Percentiles rank a stretch among this genome's conserved stretches.
phyloP scores from a whole-genome alignment of 2,888 invertebrate genomes.

The Cantharis nigra region DNA sequence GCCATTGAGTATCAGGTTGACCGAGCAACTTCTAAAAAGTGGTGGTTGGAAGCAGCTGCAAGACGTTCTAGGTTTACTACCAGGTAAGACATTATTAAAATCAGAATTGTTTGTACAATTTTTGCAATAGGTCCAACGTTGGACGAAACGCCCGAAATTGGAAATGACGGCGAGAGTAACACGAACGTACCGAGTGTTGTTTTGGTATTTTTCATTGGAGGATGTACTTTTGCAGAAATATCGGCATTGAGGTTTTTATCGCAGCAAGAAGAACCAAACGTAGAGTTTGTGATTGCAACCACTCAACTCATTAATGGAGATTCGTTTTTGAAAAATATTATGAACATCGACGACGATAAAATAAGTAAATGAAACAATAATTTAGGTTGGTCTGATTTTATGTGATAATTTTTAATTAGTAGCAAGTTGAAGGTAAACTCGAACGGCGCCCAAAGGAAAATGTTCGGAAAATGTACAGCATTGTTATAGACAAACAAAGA shows the following conservation, averaged over 20 bases:
- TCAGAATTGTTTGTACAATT: background rate
- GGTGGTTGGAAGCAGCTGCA: slow-evolving; percentile 80
- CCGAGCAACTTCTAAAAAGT: slow-evolving; percentile 77
- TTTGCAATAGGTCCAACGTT: slow-evolving; percentile 62
- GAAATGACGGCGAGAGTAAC: slow-evolving; percentile 48
- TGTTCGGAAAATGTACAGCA: background rate
- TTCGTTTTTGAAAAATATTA: slow-evolving; percentile 78
- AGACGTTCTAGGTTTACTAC: slow-evolving; percentile 81
- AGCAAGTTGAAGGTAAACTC: background rate
- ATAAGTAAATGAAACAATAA: background rate
- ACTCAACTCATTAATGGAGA: slow-evolving; percentile 92
- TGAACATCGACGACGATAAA: slow-evolving; percentile 56
- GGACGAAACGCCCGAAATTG: slow-evolving; percentile 63
- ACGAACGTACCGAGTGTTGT: slow-evolving; percentile 71
- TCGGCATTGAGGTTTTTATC: slow-evolving; percentile 75
- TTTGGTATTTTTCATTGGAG: slow-evolving; percentile 94
- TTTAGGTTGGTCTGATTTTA: background rate
- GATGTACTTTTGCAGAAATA: slow-evolving; percentile 94
- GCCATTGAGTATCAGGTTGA: slow-evolving; percentile 85
- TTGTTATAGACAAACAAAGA: background rate
- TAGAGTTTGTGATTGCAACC: slow-evolving; percentile 88
- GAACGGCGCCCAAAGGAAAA: background rate
- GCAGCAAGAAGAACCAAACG: slow-evolving; percentile 79
- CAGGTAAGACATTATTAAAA: slow-evolving; percentile 58
- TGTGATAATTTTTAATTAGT: background rate